A percentile compares a stretch with the other conserved stretches of the same genome.
phyloP scores from a whole-genome alignment of 2,888 invertebrate genomes.

The Mycogona germanica region DNA sequence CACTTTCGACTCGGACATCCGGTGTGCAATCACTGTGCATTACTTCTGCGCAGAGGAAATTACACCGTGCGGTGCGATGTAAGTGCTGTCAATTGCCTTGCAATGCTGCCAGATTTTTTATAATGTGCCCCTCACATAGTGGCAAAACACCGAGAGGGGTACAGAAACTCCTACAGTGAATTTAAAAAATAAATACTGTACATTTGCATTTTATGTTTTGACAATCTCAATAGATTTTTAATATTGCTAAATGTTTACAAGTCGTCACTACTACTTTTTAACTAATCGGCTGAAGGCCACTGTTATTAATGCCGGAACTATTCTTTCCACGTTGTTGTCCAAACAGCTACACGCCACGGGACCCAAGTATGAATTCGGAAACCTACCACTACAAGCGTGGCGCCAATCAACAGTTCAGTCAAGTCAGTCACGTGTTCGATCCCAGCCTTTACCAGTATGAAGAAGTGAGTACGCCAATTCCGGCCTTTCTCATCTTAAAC shows the following conservation, averaged over 20 bases:
- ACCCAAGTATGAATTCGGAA: constrained; percentile 51
- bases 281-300: not conserved
- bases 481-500: constrained; percentile 15
- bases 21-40: constrained; percentile 86
- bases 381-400: constrained; percentile 90
- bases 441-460: constrained; percentile 72
- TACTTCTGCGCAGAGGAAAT: constrained; percentile 94
- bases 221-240: not conserved
- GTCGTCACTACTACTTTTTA: not conserved
- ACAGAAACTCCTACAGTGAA: too few species aligned
- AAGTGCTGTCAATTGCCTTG: constrained; percentile 36
- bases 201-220: not conserved
- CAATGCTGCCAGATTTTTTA: not conserved
- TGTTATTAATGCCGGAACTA: not conserved
- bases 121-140: too few species aligned
- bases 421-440: constrained; percentile 77
- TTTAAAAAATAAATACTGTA: not conserved
- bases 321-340: constrained; percentile 16
- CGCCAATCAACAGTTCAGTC: constrained; percentile 86
- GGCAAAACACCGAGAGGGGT: too few species aligned
- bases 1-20: constrained; percentile 89
- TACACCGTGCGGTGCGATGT: constrained; percentile 70
- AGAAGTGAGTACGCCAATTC: constrained; percentile 37
- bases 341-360: constrained; percentile 38
- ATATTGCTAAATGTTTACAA: too few species aligned